phyloP scores from a whole-genome alignment of 2,113 vertebrate species.

The Catharus minimus region DNA sequence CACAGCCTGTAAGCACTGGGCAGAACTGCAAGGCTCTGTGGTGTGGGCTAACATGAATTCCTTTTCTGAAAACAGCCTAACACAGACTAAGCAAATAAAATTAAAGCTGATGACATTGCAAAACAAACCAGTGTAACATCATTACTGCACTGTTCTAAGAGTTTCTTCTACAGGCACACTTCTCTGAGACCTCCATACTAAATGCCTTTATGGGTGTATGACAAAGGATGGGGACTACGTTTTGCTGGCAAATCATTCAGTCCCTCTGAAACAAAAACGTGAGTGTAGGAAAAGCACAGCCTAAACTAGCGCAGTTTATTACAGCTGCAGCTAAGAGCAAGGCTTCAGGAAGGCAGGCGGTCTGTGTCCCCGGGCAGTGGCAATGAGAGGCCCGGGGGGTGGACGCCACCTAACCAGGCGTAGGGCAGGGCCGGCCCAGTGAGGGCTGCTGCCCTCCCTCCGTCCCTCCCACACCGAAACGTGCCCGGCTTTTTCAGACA shows the following conservation, averaged over 20 bases:
- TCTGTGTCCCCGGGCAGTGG: background rate
- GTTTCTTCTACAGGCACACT: background rate
- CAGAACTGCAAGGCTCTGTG: background rate
- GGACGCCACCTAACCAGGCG: background rate
- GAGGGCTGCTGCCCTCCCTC: background rate
- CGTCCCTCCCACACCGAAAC: background rate
- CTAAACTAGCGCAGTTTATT: background rate
- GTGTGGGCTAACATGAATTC: background rate
- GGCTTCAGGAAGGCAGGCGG: background rate
- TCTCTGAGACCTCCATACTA: background rate
- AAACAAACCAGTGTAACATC: background rate
- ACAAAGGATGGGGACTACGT: background rate
- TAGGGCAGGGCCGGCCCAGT: background rate
- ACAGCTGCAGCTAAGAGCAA: background rate
- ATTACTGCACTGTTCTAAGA: background rate
- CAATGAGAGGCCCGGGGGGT: background rate
- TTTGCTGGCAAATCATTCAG: background rate
- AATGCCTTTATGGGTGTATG: background rate
- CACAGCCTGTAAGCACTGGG: accelerated
- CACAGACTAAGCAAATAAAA: background rate
- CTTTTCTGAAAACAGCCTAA: background rate
- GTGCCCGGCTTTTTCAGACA: background rate
- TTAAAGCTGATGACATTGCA: background rate
- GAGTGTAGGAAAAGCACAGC: background rate
- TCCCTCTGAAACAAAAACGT: background rate